Base-by-base conservation (phyloP, 2,113 vertebrate genomes). In the Carassius auratus region DNA sequence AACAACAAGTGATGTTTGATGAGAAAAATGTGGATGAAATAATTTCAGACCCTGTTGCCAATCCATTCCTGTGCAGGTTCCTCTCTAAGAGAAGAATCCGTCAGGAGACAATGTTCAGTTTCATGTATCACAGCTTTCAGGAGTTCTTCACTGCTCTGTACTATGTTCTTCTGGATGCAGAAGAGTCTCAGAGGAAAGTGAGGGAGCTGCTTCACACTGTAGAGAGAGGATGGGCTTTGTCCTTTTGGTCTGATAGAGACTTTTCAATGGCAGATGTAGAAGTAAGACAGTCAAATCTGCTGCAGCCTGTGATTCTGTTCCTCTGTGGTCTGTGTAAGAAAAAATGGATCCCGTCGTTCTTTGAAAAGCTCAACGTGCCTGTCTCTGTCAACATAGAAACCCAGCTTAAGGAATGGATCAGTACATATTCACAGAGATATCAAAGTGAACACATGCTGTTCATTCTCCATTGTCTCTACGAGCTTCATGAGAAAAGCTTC, bases 141-240 rank as follows among this genome's bases (percentile, higher is more conserved):
- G 90, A 92, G 81, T 90, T 92, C 62, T 90, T 93, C 77, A 86
- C 89, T 9, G 91, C 90, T 74, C 23, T 86, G 3, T 66, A 62
- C 21, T 86, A 55, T n/a, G 26, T 86, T 8, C 26, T 77, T 15
- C 84, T 85, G 45, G 23, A 76, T 85, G 83, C 55, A 45, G 74
- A 68, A 17, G 30, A 85, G 57, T 33, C 84, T 4, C 61, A 78
- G 48, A 52, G 5, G 76, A 79, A 79, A 14, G 75, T 79, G 19
- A 55, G 19, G 57, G 30, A 79, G 15, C 62, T 85, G 59, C 83
- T 84, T n/a, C 9, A 21, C 4, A 30, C 17, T 33, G 76, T 78
- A 36, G 76, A 55, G 50, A 78, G 19, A 78, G 52, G 76, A 78
- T 59, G 52, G 76, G 15, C 9, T 30, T 21, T 26, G n/a, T 66